A percentile compares a stretch with the other conserved stretches of the same genome.
phyloP scores from a whole-genome alignment of 2,113 vertebrate genomes.

The Macaca mulatta region DNA sequence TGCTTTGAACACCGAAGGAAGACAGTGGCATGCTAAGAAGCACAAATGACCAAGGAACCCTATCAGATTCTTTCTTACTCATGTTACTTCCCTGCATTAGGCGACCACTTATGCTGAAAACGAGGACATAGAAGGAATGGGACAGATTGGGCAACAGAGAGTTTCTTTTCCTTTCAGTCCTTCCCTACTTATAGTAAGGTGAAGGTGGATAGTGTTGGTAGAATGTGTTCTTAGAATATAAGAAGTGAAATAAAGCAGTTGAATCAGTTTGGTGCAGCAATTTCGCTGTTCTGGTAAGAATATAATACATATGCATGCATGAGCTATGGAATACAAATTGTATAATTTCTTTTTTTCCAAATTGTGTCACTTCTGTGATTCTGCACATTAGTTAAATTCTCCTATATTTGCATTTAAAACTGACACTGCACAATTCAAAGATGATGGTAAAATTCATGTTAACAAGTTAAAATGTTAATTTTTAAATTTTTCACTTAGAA shows the following conservation, averaged over 20 bases:
- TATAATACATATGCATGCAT: background rate
- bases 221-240: background rate
- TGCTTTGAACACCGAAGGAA: background rate
- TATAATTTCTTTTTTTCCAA: background rate
- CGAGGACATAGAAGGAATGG: background rate
- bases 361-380: background rate
- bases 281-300: background rate
- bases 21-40: background rate
- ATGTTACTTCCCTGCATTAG: background rate
- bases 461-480: conserved; percentile 44
- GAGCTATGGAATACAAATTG: background rate
- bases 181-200: background rate
- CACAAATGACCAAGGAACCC: background rate
- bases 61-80: background rate
- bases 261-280: background rate
- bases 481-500: background rate
- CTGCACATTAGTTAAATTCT: background rate
- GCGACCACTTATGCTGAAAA: background rate
- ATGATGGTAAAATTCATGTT: conserved; percentile 9
- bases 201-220: background rate
- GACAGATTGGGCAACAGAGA: background rate
- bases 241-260: background rate
- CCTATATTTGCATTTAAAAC: conserved; percentile 38
- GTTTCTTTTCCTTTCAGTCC: background rate
- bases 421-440: background rate